Conservation (phyloP, 2,888 invertebrate species). For the Boloria euphrosyne region DNA sequence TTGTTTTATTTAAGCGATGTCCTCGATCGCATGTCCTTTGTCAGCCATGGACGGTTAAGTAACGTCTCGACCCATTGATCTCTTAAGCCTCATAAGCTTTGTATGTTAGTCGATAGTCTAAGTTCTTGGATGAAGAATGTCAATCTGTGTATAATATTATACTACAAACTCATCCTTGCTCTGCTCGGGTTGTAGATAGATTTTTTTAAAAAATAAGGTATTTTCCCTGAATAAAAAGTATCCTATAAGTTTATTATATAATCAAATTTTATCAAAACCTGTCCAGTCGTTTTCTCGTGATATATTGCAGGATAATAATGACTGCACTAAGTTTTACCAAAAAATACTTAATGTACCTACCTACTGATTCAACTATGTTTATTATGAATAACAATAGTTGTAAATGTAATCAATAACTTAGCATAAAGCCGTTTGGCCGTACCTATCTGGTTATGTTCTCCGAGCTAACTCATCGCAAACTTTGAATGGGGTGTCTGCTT, state of each 20-base stretch:
- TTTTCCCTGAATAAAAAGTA: no score
- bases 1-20: neutral
- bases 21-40: neutral
- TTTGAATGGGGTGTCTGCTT: slow-evolving; percentile 18
- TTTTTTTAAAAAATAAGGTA: no score
- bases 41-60: slow-evolving; percentile 3
- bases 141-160: neutral
- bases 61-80: slow-evolving; percentile 8
- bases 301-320: no score
- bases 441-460: slow-evolving; percentile 7
- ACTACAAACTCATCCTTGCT: no score
- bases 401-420: neutral
- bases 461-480: slow-evolving; percentile 11
- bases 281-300: no score
- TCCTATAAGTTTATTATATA: no score
- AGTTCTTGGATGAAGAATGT: slow-evolving; percentile 5
- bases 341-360: no score
- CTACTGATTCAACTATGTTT: no score
- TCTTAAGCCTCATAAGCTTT: slow-evolving; percentile 13
- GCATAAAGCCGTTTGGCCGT: slow-evolving; percentile 8
- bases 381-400: neutral
- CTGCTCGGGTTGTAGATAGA: no score
- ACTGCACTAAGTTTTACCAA: no score
- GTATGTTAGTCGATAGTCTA: slow-evolving; percentile 4
- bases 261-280: no score